A percentile compares a stretch with the other conserved stretches of the same genome.
phyloP scores from a whole-genome alignment of 2,797 vertebrate species.

The Lerista edwardsae region DNA sequence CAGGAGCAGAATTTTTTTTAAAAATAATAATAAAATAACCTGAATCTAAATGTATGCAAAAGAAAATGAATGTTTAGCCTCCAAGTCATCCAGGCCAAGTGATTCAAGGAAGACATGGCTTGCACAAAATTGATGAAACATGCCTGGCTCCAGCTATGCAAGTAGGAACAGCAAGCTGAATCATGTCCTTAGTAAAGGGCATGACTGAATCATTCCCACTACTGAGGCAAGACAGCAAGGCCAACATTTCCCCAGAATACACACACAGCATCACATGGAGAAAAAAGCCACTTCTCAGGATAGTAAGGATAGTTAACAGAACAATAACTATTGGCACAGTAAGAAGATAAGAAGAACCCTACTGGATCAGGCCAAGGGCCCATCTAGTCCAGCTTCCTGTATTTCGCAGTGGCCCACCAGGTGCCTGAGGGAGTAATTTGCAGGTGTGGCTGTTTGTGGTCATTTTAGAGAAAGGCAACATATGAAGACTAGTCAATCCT shows the following conservation, averaged over 20 bases:
- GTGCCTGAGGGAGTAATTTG: too few relatives aligned
- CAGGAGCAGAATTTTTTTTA: conserved; percentile 38
- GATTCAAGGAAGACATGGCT: neutral
- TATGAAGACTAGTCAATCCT: neutral
- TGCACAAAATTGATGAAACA: neutral
- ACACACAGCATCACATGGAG: neutral
- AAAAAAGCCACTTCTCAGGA: too few relatives aligned
- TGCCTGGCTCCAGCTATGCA: neutral
- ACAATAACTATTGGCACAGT: too few relatives aligned
- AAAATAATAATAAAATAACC: neutral
- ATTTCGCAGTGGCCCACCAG: too few relatives aligned
- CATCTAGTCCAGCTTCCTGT: too few relatives aligned
- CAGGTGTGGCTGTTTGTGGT: too few relatives aligned
- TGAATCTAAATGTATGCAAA: conserved; percentile 41
- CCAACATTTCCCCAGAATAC: neutral
- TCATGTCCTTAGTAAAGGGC: neutral
- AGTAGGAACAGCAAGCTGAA: neutral
- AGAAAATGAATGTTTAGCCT: conserved; percentile 29
- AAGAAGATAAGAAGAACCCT: too few relatives aligned
- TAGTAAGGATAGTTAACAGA: too few relatives aligned
- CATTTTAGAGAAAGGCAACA: neutral
- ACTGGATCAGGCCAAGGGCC: too few relatives aligned
- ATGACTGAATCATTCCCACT: conserved; percentile 3
- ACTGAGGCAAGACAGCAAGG: neutral
- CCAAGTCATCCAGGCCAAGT: conserved; percentile 26